Evolutionary conservation across 2,797 vertebrate genomes (phyloP), one percentile per base, ranked within the genome.

Genomic region (Phaenicophaeus curvirostris): DNA sequence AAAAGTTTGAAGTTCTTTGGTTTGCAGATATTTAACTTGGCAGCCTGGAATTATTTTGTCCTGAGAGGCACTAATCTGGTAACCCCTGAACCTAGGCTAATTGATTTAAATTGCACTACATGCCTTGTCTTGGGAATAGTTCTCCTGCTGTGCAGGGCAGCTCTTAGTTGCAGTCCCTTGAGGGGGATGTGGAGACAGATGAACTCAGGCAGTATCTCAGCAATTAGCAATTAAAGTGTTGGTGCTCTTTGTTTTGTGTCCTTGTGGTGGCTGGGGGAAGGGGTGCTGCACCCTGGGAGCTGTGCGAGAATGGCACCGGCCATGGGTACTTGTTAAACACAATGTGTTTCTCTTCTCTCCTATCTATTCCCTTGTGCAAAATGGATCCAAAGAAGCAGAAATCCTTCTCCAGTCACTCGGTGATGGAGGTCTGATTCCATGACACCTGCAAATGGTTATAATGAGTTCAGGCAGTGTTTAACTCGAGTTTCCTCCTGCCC

Each of bases 341-440:
- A 3, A 4, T 8, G 1, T 3, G n/a, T 31, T 81, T 62, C 41
- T 55, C 24, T 12, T 12, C 11, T 46, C 25, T 14, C 33, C 8
- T 30, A 8, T 68, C 7, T 25, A 2, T 33, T 53, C 16, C 10
- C 7, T 25, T 25, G 23, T 28, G 28, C 11, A 10, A 55, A 46
- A 35, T 1, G 2, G n/a, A 27, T 39, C 54, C 19, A 3, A 50
- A 55, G 55, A 30, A 46, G 23, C 11, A 23, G 57, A 62, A 63
- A 20, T 57, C 37, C 28, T 20, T 5, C 2, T 16, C 57, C 3
- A 2, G 14, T 37, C 8, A 1, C 13, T 13, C 15, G 1, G 1
- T 0, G 8, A 5, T 9, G n/a, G 55, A 68, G n/a, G 11, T 42
- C 6, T 35, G 48, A 11, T 35, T 35, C 54, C 1, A 8, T 2